Evolutionary conservation across 1,140 invertebrate species (phyloP), one percentile per base, ranked within the genome.

Genomic region (Marisa cornuarietis): DNA sequence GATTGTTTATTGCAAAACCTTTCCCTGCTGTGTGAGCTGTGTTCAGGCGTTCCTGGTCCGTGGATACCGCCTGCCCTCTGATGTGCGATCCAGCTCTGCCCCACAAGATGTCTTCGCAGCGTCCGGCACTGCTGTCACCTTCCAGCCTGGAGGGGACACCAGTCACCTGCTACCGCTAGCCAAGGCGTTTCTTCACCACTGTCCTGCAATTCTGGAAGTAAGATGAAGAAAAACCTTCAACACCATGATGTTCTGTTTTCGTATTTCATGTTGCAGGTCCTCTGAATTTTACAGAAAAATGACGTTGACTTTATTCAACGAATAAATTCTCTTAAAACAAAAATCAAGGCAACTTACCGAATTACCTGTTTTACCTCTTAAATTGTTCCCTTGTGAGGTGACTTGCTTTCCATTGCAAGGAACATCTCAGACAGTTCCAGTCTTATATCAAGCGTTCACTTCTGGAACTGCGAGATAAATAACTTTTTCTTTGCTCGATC

Each of bases 121-220:
- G 14, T 81, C 81, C 61, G 85, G 85, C 7, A 78, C 76, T 71
- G 84, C 83, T n/a, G 75, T 79, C 16, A 66, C 54, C 3, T 69
- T 86, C 4, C 52, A 66, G 51, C 83, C 79, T 58, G 61, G 63
- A 71, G 79, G 81, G 20, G 81, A 80, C 14, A 20, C 63, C 10
- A 79, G 76, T 1, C 81, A 80, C 63, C 13, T 84, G 9, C 42
- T 65, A 0, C 71, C 79, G 5, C 83, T 86, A 49, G 78, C 84
- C 13, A 75, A 76, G 52, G 82, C 81, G 18, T 80, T 82, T 31
- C 73, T 86, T 6, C 76, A 78, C 16, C 31, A 81, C 49, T 86
- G 85, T 72, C 82, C 85, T 2, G 73, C 82, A 24, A 79, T 79
- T 31, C 83, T 86, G 62, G 82, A 82, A 72, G 85, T 86, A 80